Conservation (phyloP, 2,888 invertebrate species). For the Schrankia costaestrigalis region DNA sequence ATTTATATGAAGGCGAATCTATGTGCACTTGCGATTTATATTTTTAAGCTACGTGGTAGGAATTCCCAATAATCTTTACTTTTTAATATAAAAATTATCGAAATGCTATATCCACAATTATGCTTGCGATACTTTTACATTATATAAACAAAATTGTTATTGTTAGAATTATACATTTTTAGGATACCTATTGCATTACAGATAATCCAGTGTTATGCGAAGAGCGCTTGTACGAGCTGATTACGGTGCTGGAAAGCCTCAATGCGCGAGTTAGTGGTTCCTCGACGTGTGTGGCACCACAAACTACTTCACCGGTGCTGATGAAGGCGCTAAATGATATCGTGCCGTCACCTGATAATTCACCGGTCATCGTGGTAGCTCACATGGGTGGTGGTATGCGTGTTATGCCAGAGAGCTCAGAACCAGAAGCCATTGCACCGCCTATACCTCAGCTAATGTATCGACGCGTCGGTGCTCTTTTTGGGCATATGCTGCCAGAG, state of each 20-base stretch:
- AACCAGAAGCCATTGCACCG: constrained; percentile 31
- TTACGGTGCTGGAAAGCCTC: constrained; percentile 84
- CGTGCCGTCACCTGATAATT: constrained; percentile 42
- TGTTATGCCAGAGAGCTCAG: constrained; percentile 33
- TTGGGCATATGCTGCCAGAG: constrained; percentile 62
- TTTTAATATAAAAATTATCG: too few relatives aligned
- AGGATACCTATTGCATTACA: constrained; percentile 63
- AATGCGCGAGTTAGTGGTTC: constrained; percentile 87
- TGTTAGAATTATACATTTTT: constrained; percentile 18
- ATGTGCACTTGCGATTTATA: too few relatives aligned
- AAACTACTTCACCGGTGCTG: constrained; percentile 54
- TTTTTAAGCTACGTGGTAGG: too few relatives aligned
- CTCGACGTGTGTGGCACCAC: constrained; percentile 75
- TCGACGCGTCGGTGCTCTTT: constrained; percentile 59
- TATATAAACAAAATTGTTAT: too few relatives aligned
- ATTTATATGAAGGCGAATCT: too few relatives aligned
- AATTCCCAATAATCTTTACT: too few relatives aligned
- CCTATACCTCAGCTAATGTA: constrained; percentile 51
- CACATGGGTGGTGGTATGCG: constrained; percentile 43
- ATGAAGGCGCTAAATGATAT: constrained; percentile 65
- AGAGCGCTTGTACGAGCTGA: constrained; percentile 85
- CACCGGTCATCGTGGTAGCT: constrained; percentile 57
- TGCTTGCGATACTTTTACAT: too few relatives aligned
- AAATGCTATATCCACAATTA: too few relatives aligned
- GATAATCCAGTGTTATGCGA: constrained; percentile 92